Percentiles rank a stretch among this genome's conserved stretches.
These are phyloP conservation scores for Drosophila kikkawai DNA, from an alignment of 1,140 invertebrate species.

Conservation along the genomic window DNA sequence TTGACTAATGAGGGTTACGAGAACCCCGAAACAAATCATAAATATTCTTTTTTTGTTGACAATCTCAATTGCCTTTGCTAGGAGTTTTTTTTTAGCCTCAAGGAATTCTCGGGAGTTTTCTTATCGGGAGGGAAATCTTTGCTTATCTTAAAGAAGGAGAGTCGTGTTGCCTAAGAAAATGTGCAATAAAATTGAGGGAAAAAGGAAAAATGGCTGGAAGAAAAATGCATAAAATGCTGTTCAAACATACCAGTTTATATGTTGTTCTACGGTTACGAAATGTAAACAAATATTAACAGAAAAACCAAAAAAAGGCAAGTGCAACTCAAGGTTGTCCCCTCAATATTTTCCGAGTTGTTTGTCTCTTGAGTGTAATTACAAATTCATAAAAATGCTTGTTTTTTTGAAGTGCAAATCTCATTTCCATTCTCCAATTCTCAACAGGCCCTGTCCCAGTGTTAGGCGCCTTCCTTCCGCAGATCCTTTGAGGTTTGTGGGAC, in stretches of 20 bases:
- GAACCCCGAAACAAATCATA: constrained; percentile 42
- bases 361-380: constrained; percentile 41
- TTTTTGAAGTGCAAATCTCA: constrained; percentile 34
- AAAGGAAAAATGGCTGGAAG: background rate
- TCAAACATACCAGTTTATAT: too few species aligned
- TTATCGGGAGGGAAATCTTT: constrained; percentile 29
- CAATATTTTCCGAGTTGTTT: constrained; percentile 19
- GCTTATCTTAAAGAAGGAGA: constrained; percentile 36
- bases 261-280: background rate
- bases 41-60: constrained; percentile 48
- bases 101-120: constrained; percentile 14
- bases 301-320: background rate
- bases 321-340: constrained; percentile 16
- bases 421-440: constrained; percentile 6
- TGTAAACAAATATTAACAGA: constrained; percentile 21
- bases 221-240: background rate
- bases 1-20: constrained; percentile 70
- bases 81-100: constrained; percentile 24
- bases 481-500: constrained; percentile 46
- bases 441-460: background rate
- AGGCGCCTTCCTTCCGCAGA: constrained; percentile 43
- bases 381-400: constrained; percentile 49
- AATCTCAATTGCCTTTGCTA: constrained; percentile 33
- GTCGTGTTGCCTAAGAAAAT: constrained; percentile 1
- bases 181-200: constrained; percentile 32